A percentile compares a stretch with the other conserved stretches of the same genome.
These are phyloP conservation scores for Polyommatus icarus DNA, from an alignment of 2,888 invertebrate species.

Conservation along the genomic window DNA sequence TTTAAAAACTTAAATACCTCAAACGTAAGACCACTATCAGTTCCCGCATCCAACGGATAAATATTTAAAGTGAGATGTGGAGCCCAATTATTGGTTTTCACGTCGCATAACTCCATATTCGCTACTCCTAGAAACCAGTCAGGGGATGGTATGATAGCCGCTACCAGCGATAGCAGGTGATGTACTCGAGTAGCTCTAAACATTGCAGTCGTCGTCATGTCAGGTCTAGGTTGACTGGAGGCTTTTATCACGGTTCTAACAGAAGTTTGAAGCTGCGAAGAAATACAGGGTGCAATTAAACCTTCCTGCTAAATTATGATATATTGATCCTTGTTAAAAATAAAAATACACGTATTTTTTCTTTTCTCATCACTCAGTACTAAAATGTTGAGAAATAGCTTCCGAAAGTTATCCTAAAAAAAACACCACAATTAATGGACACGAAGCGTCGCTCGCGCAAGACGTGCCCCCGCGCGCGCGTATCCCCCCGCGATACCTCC, in stretches of 20 bases:
- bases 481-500: too few species aligned
- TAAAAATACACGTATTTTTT: too few species aligned
- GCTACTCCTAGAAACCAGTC: constrained; percentile 98
- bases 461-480: too few species aligned
- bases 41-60: constrained; percentile 97
- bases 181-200: constrained; percentile 62
- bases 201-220: constrained; percentile 56
- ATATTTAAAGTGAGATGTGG: constrained; percentile 89
- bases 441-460: too few species aligned
- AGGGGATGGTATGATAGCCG: constrained; percentile 83
- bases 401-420: too few species aligned
- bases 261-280: constrained; percentile 53
- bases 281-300: not conserved
- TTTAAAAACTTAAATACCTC: constrained; percentile 76
- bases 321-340: too few species aligned
- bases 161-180: constrained; percentile 65
- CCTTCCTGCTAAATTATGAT: too few species aligned
- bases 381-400: too few species aligned
- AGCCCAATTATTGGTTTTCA: constrained; percentile 88
- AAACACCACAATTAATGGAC: too few species aligned
- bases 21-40: constrained; percentile 94
- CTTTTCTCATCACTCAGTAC: too few species aligned
- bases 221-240: constrained; percentile 56
- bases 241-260: constrained; percentile 71
- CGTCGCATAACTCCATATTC: constrained; percentile 91